Evolutionary conservation across 2,888 invertebrate species (phyloP), one percentile per base, ranked within the genome.

Genomic region (Poecilus cupreus): DNA sequence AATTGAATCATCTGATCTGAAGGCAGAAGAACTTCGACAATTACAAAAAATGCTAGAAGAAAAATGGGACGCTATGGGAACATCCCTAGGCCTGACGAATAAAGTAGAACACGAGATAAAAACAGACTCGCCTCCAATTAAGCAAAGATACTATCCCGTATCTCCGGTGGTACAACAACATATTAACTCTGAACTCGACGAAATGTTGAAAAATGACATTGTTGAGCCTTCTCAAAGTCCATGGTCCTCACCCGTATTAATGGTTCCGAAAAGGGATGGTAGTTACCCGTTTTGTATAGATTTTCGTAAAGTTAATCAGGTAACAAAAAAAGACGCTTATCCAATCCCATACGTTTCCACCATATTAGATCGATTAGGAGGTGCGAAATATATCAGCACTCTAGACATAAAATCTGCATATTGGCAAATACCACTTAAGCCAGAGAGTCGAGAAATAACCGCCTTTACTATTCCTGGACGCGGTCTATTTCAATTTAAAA

Each of bases 351-450:
- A 85, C 26, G 85, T 87, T 37, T 83, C 83, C 0, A 77, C 83
- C 3, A 87, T 86, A 6, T 64, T 87, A 24, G 84, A 86, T 39
- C 83, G 84, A 37, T 82, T 88, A 0, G 77, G 86, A 0, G 82
- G 84, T 26, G 86, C 87, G 5, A 80, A 82, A 26, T 88, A 84
- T 64, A 83, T 88, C 6, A 84, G 85, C 0, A 86, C 86, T 0
- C 75, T 88, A 0, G 88, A 88, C 80, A 54, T 85, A 5, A 84
- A 83, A 13, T 82, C 83, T 3, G 84, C 84, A 0, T 85, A 85
- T 20, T 82, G 81, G 18, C 84, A 84, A 60, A 77, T 84, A 2
- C 83, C 82, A 22, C 49, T 85, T 60, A 82, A 68, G 4, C 74
- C 83, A 37, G 26, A 64, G 0, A n/a, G n/a, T n/a, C n/a, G n/a